These are phyloP conservation scores for Hydropotes inermis DNA, from an alignment of 2,113 vertebrate species.

Conservation along the genomic window DNA sequence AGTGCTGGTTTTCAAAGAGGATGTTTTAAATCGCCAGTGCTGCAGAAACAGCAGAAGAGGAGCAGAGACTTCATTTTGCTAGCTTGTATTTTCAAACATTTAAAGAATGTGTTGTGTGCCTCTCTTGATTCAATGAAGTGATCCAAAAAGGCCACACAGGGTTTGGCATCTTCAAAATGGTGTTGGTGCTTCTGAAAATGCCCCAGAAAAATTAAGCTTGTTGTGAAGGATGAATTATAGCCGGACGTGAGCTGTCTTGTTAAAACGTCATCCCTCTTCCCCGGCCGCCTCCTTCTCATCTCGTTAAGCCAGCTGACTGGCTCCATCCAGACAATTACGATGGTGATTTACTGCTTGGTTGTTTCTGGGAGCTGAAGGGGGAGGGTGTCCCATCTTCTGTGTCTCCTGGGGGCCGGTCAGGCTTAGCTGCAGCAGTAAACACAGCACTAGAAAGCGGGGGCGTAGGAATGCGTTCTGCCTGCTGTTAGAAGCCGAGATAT, in stretches of 20 bases:
- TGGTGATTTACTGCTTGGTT: conserved; percentile 66
- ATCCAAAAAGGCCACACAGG: not conserved
- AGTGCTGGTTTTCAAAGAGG: not conserved
- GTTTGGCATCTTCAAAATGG: conserved; percentile 46
- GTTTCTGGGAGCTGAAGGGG: not conserved
- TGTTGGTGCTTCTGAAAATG: conserved; percentile 43
- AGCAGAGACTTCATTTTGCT: not conserved
- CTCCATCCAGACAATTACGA: conserved; percentile 61
- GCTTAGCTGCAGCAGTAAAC: conserved; percentile 61
- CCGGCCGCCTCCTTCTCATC: conserved; percentile 64
- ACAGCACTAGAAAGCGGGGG: conserved; percentile 31
- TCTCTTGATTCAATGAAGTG: not conserved
- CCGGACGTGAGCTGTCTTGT: conserved; percentile 56
- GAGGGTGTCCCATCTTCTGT: conserved; percentile 28
- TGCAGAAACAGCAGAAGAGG: not conserved
- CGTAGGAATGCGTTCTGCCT: conserved; percentile 47
- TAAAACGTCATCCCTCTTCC: conserved; percentile 70
- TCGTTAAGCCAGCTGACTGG: conserved; percentile 73
- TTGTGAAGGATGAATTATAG: conserved; percentile 63
- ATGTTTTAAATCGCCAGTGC: not conserved
- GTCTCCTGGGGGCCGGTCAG: conserved; percentile 4
- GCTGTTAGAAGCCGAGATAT: conserved; percentile 37
- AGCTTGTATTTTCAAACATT: not conserved
- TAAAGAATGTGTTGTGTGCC: not conserved
- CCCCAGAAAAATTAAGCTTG: conserved; percentile 65